A percentile compares a stretch with the other conserved stretches of the same genome.
phyloP scores from a whole-genome alignment of 1,140 invertebrate species.

The Radopholus similis region DNA sequence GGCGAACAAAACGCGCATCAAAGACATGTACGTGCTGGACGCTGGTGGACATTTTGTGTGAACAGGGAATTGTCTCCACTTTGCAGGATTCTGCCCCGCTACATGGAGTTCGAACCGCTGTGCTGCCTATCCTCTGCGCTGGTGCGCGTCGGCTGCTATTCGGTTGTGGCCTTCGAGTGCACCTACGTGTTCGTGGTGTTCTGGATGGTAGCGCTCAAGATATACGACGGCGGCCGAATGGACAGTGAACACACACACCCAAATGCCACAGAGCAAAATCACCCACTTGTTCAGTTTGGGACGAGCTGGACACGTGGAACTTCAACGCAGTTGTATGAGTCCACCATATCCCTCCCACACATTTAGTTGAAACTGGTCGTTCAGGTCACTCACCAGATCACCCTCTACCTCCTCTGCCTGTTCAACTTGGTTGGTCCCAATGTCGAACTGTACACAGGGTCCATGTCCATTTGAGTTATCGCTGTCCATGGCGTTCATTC shows the following conservation, averaged over 20 bases:
- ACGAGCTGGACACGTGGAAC: not conserved
- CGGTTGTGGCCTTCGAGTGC: not conserved
- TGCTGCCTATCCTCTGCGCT: slow-evolving; percentile 23
- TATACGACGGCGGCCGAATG: slow-evolving; percentile 3
- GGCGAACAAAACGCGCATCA: not conserved
- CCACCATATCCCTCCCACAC: not conserved
- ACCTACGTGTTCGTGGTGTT: slow-evolving; percentile 2
- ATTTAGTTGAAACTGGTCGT: not conserved
- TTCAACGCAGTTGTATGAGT: not conserved
- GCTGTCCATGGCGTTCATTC: not conserved
- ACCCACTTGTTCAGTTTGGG: not conserved
- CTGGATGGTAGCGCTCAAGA: not conserved
- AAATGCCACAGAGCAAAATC: not conserved
- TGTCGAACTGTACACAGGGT: no score
- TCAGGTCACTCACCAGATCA: not conserved
- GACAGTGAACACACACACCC: not conserved
- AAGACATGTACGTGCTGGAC: no score
- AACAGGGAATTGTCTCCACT: no score
- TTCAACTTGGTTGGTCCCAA: not conserved
- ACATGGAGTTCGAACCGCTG: slow-evolving; percentile 23
- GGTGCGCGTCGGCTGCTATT: slow-evolving; percentile 13
- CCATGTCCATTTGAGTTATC: no score
- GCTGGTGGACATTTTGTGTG: no score
- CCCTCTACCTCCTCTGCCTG: not conserved
- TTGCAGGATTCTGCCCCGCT: slow-evolving; percentile 17